Conservation (phyloP, 2,888 invertebrate species). For the Agrotis ipsilon region DNA sequence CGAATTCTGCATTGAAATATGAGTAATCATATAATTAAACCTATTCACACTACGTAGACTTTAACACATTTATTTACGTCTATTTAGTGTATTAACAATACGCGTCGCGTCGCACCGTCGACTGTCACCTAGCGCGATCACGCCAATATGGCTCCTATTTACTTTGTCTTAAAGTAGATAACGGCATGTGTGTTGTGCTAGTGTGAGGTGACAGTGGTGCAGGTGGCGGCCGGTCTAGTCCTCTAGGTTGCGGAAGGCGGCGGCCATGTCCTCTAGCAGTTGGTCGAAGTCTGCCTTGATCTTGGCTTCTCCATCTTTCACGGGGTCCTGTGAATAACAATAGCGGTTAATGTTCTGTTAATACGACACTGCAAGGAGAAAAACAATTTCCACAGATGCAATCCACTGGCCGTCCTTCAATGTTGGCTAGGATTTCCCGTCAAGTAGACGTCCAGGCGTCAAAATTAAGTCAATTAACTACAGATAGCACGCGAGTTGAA, state of each 20-base stretch:
- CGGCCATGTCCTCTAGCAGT: slow-evolving; percentile 98
- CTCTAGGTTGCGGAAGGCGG: slow-evolving; percentile 99
- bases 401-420: no score
- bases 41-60: slow-evolving; percentile 76
- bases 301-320: slow-evolving; percentile 99
- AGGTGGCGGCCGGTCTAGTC: slow-evolving; percentile 92
- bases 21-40: slow-evolving; percentile 74
- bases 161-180: slow-evolving; percentile 5
- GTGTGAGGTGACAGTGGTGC: slow-evolving; percentile 13
- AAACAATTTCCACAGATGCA: no score
- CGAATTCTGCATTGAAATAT: slow-evolving; percentile 73
- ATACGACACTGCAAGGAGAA: no score
- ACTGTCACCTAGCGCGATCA: slow-evolving; percentile 15
- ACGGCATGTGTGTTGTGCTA: slow-evolving; percentile 46
- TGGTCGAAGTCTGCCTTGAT: slow-evolving; percentile 99
- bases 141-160: slow-evolving; percentile 46
- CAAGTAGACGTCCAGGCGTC: no score
- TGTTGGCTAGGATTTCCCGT: no score
- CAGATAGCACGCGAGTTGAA: no score
- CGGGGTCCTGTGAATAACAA: slow-evolving; percentile 95
- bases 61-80: slow-evolving; percentile 73
- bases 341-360: neutral
- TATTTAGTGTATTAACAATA: slow-evolving; percentile 73
- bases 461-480: no score
- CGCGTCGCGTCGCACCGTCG: slow-evolving; percentile 46